Evolutionary conservation across 2,888 invertebrate species (phyloP), one percentile per base, ranked within the genome.

Genomic region (Xestia xanthographa): DNA sequence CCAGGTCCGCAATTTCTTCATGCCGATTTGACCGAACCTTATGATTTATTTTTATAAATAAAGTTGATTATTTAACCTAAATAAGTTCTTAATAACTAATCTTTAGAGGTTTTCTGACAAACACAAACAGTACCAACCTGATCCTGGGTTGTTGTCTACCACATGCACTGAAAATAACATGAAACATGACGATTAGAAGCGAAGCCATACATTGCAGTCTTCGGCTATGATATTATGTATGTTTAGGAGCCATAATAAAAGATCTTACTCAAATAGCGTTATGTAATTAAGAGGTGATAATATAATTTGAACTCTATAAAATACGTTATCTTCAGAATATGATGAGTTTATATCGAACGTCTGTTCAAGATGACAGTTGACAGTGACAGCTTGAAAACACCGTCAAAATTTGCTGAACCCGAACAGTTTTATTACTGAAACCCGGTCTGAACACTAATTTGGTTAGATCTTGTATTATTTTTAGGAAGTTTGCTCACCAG

Each of bases 141-240:
- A n/a, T 41, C 38, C 77, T 0, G 58, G 38, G 12, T 66, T 70
- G 79, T 80, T 76, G 69, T 79, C 68, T 34, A 80, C 79, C 58
- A 80, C 69, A 77, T 82, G 77, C 65, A 82, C 79, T 82, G 69
- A 58, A 75, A 80, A 76, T 56, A 75, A 75, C 41, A 80, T 77
- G 63, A 77, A 77, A 79, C 17, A 76, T 58, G 76, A 45, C 8
- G 12, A 65, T 70, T 79, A 77, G 14, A 67, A 76, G 79, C 69
- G 43, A 81, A 81, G 63, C 69, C n/a, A 22, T 63, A 60, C 50
- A 72, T 53, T 53, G 50, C 79, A 72, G 71, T 71, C 8, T n/a
- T 20, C 41, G 53, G 14, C 45, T 63, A 72, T 79, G 53, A 26
- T 76, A 48, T 8, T 43, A 38, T 41, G 8, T 65, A 26, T 34